These are phyloP conservation scores for Karalla daura DNA, from an alignment of 2,797 vertebrate genomes.

Conservation along the genomic window DNA sequence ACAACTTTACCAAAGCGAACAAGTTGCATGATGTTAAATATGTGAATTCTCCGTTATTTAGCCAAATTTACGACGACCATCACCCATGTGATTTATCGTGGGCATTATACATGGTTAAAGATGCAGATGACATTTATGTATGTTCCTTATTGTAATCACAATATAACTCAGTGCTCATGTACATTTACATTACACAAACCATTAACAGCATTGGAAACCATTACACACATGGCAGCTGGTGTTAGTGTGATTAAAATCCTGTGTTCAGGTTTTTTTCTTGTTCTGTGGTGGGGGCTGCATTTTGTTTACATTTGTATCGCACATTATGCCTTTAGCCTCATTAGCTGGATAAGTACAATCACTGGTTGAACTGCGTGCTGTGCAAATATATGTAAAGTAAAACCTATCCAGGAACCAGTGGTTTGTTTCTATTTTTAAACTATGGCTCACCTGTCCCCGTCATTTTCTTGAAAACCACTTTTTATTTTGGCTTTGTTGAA, in stretches of 20 bases:
- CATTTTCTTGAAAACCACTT: conserved; percentile 4
- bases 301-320: background rate
- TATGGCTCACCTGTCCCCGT: background rate
- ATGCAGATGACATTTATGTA: background rate
- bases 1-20: background rate
- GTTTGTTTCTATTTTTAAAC: background rate
- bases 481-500: too few relatives aligned
- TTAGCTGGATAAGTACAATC: background rate
- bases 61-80: background rate
- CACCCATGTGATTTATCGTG: background rate
- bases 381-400: too few relatives aligned
- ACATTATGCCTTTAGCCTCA: background rate
- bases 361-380: too few relatives aligned
- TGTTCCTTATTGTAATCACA: background rate
- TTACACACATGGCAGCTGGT: background rate
- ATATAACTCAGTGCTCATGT: background rate
- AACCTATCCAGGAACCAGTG: too few relatives aligned
- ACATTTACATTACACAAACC: background rate
- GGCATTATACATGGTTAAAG: background rate
- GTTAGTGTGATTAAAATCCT: background rate
- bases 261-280: background rate
- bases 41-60: background rate
- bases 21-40: background rate
- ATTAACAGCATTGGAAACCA: background rate
- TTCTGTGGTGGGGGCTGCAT: background rate